phyloP scores from a whole-genome alignment of 2,797 vertebrate genomes.

The Rhadinocentrus ornatus region DNA sequence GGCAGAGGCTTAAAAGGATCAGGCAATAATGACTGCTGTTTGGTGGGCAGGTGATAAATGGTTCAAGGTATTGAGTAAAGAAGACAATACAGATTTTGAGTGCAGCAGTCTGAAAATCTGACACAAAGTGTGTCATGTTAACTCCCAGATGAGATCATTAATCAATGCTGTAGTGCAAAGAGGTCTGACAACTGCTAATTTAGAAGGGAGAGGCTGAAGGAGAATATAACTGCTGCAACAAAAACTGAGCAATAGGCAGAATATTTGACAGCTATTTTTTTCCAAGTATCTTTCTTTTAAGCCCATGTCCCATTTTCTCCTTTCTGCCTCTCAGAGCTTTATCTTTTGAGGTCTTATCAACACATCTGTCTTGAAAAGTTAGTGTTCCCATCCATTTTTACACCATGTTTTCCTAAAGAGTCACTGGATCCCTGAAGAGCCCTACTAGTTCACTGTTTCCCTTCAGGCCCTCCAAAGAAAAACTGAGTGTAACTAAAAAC shows the following conservation, averaged over 20 bases:
- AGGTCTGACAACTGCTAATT: constrained; percentile 74
- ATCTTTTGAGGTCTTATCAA: constrained; percentile 73
- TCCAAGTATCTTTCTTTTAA: background rate
- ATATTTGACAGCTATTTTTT: constrained; percentile 33
- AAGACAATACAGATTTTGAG: constrained; percentile 36
- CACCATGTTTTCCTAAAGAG: constrained; percentile 75
- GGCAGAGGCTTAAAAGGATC: constrained; percentile 35
- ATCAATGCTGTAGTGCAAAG: constrained; percentile 64
- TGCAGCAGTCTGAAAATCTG: constrained; percentile 44
- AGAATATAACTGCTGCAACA: constrained; percentile 42
- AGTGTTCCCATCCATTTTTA: constrained; percentile 79
- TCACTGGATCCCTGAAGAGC: constrained; percentile 72
- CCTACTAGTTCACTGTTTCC: constrained; percentile 45
- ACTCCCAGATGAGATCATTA: constrained; percentile 83
- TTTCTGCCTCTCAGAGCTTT: constrained; percentile 29
- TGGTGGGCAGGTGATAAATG: constrained; percentile 32
- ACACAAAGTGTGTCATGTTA: constrained; percentile 75
- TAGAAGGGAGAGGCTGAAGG: constrained; percentile 42
- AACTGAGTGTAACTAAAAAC: constrained; percentile 76
- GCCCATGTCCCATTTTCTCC: constrained; percentile 30
- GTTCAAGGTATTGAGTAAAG: constrained; percentile 25
- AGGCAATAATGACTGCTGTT: constrained; percentile 34
- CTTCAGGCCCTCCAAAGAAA: constrained; percentile 48
- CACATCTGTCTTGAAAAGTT: constrained; percentile 78
- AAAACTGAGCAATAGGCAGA: constrained; percentile 18